A percentile compares a stretch with the other conserved stretches of the same genome.
Conservation (phyloP, 2,888 invertebrate species). For the Nemapogon koenigi region DNA sequence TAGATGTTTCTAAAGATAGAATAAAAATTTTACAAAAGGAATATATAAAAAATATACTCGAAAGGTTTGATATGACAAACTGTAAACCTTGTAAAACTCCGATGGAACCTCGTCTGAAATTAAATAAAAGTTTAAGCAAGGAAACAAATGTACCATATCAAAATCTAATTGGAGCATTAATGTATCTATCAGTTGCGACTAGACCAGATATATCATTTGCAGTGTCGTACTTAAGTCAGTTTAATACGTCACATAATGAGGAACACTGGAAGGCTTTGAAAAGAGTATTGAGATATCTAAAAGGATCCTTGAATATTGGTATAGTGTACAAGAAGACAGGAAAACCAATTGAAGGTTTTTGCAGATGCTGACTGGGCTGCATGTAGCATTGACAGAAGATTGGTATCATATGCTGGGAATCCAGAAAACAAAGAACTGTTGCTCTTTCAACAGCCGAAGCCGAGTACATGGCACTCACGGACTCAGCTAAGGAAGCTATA, state of each 20-base stretch:
- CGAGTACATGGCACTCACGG: constrained; percentile 17
- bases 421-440: too few species aligned
- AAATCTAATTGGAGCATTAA: too few species aligned
- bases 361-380: constrained; percentile 16
- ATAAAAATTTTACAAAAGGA: too few species aligned
- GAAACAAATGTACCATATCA: too few species aligned
- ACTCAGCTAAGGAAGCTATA: constrained; percentile 17
- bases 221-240: constrained; percentile 9
- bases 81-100: too few species aligned
- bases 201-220: constrained; percentile 11
- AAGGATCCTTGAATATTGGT: not conserved
- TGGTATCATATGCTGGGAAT: constrained; percentile 20
- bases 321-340: constrained; percentile 5
- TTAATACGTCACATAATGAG: constrained; percentile 4
- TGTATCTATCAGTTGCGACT: too few species aligned
- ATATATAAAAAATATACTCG: too few species aligned
- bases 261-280: constrained; percentile 6
- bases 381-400: constrained; percentile 15
- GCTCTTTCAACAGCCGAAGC: constrained; percentile 19
- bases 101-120: too few species aligned
- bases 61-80: too few species aligned
- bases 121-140: too few species aligned
- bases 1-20: too few species aligned
- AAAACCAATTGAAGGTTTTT: not conserved
- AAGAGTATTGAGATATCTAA: constrained; percentile 6